phyloP scores from a whole-genome alignment of 2,113 vertebrate species.

The Anoura caudifer region DNA sequence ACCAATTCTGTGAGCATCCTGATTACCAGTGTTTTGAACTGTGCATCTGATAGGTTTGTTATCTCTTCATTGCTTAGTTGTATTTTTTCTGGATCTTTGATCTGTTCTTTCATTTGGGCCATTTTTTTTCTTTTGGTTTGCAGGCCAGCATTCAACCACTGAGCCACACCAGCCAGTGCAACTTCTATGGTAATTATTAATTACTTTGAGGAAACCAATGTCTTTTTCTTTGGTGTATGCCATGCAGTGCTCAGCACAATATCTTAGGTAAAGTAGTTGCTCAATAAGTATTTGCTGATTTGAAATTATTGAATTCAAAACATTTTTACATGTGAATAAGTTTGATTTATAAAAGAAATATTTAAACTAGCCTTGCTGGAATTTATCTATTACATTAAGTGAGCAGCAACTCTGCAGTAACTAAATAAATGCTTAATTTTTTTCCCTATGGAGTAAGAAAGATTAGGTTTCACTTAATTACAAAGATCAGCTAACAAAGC shows the following conservation, averaged over 20 bases:
- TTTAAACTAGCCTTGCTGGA: constrained; percentile 1
- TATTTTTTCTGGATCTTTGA: too few species aligned
- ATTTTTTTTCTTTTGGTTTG: too few species aligned
- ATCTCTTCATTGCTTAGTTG: too few species aligned
- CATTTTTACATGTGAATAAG: neutral
- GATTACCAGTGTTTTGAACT: too few species aligned
- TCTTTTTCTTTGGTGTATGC: neutral
- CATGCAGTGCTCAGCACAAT: neutral
- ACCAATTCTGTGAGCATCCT: too few species aligned
- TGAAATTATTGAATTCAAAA: neutral
- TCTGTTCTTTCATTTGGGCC: too few species aligned
- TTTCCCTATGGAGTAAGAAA: neutral
- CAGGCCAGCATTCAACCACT: too few species aligned
- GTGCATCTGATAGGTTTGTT: too few species aligned
- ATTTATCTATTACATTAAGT: constrained; percentile 37
- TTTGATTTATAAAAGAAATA: constrained; percentile 43
- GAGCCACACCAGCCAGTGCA: too few species aligned
- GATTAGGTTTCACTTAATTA: constrained; percentile 58
- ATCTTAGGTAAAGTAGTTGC: neutral
- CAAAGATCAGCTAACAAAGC: constrained; percentile 49
- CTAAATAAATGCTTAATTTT: neutral
- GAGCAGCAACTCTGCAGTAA: neutral
- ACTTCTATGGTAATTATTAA: neutral
- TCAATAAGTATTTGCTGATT: constrained; percentile 4
- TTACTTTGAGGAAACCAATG: neutral